Evolutionary conservation across 2,797 vertebrate species (phyloP).

Genomic region (Falco cherrug): DNA sequence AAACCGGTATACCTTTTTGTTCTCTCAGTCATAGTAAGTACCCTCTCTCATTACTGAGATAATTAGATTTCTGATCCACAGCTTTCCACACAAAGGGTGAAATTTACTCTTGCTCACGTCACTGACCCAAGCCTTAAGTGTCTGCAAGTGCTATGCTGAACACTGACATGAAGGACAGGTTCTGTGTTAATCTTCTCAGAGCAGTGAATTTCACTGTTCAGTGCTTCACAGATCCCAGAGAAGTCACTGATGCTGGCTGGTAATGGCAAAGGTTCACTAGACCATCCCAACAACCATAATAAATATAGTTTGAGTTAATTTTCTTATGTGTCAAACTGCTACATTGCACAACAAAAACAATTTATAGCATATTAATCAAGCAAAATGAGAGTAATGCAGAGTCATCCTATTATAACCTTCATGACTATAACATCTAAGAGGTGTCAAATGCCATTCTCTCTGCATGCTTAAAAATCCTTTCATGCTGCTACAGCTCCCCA

Average conservation of each 20-base stretch:
- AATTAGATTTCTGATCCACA: background rate
- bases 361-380: background rate
- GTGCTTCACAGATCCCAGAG: background rate
- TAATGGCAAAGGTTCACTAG: background rate
- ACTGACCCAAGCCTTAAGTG: background rate
- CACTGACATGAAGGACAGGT: background rate
- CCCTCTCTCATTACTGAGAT: background rate
- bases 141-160: background rate
- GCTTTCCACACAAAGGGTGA: background rate
- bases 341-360: background rate
- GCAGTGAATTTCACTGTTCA: background rate
- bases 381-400: background rate
- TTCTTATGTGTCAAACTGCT: background rate
- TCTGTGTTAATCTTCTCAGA: background rate
- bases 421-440: background rate
- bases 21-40: background rate
- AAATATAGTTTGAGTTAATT: background rate
- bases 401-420: background rate
- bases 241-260: background rate
- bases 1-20: background rate
- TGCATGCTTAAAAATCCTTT: background rate
- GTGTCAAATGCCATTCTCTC: background rate
- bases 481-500: background rate
- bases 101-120: conserved; percentile 1
- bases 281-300: background rate